Evolutionary conservation across 1,140 invertebrate genomes (phyloP).

Genomic region (Leptopilina clavipes): DNA sequence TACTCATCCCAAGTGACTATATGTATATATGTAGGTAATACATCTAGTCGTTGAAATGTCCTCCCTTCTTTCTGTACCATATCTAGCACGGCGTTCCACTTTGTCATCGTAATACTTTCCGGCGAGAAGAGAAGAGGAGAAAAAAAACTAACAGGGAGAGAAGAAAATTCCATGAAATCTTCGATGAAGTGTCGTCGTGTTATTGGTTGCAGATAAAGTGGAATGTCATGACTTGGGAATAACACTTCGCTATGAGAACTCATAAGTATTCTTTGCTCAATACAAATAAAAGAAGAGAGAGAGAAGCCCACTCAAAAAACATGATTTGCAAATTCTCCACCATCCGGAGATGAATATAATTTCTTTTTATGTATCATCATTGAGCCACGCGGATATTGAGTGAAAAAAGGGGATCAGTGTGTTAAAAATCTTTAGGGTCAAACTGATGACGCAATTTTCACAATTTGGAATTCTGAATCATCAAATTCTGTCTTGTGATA

Average conservation of each 20-base stretch:
- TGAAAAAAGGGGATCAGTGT: not conserved
- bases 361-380: not conserved
- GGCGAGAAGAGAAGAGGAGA: conserved; percentile 24
- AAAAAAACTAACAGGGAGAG: conserved; percentile 22
- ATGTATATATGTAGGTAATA: conserved; percentile 42
- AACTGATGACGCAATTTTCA: not conserved
- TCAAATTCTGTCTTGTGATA: too few relatives aligned
- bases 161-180: conserved; percentile 39
- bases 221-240: conserved; percentile 32
- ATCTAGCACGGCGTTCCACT: conserved; percentile 50
- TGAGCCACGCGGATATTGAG: not conserved
- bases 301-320: conserved; percentile 59
- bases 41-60: conserved; percentile 35
- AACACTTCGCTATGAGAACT: not conserved
- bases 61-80: conserved; percentile 22
- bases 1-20: conserved; percentile 50
- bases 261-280: conserved; percentile 38
- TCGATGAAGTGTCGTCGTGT: conserved; percentile 29
- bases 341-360: conserved; percentile 35
- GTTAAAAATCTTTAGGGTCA: too few relatives aligned
- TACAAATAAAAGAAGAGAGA: conserved; percentile 9
- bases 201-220: conserved; percentile 35
- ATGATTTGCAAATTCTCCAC: conserved; percentile 56
- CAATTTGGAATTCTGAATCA: too few relatives aligned
- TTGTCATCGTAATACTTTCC: conserved; percentile 59